These are phyloP conservation scores for Cosmorhoe ocellata DNA, from an alignment of 2,888 invertebrate genomes.

Conservation along the genomic window DNA sequence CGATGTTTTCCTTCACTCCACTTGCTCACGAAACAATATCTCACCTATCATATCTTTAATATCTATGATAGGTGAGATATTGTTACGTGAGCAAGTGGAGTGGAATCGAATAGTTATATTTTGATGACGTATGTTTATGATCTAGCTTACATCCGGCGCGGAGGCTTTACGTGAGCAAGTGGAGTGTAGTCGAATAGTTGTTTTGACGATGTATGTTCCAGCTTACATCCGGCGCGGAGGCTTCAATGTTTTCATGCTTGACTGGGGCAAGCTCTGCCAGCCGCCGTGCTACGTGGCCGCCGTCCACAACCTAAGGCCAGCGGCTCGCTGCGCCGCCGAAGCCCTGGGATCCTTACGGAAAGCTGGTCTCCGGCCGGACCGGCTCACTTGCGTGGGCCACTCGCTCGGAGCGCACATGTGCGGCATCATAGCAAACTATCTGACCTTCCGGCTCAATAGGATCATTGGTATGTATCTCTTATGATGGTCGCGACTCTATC, in stretches of 20 bases:
- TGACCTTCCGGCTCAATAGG: slow-evolving; percentile 87
- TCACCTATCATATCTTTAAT: too few species aligned
- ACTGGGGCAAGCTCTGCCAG: slow-evolving; percentile 88
- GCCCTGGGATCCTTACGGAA: slow-evolving; percentile 84
- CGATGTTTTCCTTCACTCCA: too few species aligned
- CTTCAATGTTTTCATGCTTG: slow-evolving; percentile 89
- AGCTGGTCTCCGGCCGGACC: slow-evolving; percentile 85
- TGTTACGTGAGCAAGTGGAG: too few species aligned
- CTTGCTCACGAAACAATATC: too few species aligned
- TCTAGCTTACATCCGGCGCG: too few species aligned
- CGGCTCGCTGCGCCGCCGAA: slow-evolving; percentile 86
- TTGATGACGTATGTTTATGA: too few species aligned
- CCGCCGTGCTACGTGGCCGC: slow-evolving; percentile 89
- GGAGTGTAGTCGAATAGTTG: too few species aligned
- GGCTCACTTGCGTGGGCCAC: slow-evolving; percentile 89
- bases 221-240: slow-evolving; percentile 88
- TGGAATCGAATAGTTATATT: too few species aligned
- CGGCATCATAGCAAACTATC: slow-evolving; percentile 87
- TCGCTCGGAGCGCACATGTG: slow-evolving; percentile 90
- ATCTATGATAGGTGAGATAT: too few species aligned
- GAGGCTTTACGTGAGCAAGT: too few species aligned
- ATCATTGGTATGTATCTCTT: slow-evolving; percentile 85
- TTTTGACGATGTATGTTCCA: too few species aligned
- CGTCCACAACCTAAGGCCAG: slow-evolving; percentile 88
- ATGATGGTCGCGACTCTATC: too few species aligned